Evolutionary conservation across 2,113 vertebrate genomes (phyloP).

Genomic region (Phoenicopterus ruber): DNA sequence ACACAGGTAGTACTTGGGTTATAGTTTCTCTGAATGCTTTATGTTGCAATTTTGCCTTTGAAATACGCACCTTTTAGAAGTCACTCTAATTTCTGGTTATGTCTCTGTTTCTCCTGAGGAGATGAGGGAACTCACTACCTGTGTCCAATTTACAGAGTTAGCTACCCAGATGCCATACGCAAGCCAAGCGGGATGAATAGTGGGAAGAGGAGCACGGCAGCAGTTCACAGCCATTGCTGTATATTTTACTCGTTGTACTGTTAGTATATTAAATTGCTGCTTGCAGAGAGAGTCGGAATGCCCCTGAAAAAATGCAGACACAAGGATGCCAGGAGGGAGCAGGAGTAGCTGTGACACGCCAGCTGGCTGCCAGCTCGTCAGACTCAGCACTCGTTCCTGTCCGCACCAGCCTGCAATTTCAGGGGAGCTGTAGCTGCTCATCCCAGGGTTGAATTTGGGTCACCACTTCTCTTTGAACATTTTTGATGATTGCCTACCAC

Average conservation of each 20-base stretch:
- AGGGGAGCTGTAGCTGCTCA: background rate
- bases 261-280: background rate
- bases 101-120: slow-evolving; percentile 6
- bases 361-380: background rate
- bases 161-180: background rate
- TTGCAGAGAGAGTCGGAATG: background rate
- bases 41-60: slow-evolving; percentile 9
- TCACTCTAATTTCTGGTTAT: slow-evolving; percentile 1
- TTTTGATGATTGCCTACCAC: background rate
- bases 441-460: background rate
- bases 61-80: background rate
- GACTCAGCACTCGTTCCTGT: background rate
- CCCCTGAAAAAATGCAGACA: background rate
- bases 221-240: background rate
- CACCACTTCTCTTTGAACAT: background rate
- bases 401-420: background rate
- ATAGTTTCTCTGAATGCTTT: background rate
- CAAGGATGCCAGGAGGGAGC: background rate
- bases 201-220: background rate
- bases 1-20: background rate
- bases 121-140: background rate
- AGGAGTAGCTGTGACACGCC: background rate
- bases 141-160: background rate
- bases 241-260: background rate
- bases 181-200: background rate